Conservation (phyloP, 2,113 vertebrate species). For the Pongo abelii region DNA sequence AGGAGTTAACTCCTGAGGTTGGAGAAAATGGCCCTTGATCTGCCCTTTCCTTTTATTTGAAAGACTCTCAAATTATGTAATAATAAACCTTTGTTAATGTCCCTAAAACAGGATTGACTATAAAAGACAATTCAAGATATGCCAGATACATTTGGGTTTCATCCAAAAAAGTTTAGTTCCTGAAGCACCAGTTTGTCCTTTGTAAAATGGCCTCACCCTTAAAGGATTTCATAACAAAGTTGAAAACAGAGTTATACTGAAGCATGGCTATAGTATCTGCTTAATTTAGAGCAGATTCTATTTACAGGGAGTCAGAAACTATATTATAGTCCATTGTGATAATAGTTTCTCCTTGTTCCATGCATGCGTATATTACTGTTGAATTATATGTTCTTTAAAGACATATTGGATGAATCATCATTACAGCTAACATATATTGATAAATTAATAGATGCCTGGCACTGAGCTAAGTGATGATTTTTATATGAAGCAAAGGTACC, state of each 20-base stretch:
- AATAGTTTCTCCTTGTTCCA: not conserved
- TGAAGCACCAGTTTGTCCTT: not conserved
- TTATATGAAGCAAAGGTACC: not conserved
- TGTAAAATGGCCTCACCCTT: not conserved
- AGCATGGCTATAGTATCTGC: not conserved
- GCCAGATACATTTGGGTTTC: not conserved
- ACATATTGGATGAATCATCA: not conserved
- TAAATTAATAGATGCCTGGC: not conserved
- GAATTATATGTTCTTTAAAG: not conserved
- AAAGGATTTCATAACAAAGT: not conserved
- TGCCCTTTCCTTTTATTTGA: conserved; percentile 49
- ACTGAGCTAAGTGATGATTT: not conserved
- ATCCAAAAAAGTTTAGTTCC: not conserved
- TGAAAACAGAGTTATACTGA: not conserved
- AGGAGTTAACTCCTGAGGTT: not conserved
- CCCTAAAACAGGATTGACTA: not conserved
- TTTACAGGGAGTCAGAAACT: not conserved
- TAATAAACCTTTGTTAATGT: conserved; percentile 11
- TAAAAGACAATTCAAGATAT: not conserved
- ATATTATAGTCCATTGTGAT: not conserved
- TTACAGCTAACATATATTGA: not conserved
- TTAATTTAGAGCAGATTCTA: not conserved
- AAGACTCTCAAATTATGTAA: conserved; percentile 19
- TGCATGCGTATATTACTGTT: not conserved
- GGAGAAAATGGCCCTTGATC: not conserved